These are phyloP conservation scores for Synanthedon tipuliformis DNA, from an alignment of 2,888 invertebrate genomes.

Conservation along the genomic window DNA sequence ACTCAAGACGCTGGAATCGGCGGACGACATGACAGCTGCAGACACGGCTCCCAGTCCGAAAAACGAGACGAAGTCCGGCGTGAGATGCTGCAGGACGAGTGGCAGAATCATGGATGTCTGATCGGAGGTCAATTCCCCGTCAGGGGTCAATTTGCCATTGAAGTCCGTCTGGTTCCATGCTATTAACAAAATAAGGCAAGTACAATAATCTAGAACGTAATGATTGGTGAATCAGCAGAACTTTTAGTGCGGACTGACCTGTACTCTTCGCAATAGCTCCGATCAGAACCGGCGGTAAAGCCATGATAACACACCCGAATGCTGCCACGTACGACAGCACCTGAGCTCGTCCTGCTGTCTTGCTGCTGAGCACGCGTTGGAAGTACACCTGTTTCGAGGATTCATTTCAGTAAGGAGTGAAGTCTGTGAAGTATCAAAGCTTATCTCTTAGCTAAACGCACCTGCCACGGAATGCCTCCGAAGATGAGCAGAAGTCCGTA, in stretches of 20 bases:
- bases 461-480: conserved; percentile 98
- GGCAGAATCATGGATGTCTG: conserved; percentile 96
- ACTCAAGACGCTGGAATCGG: conserved; percentile 97
- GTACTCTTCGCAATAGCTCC: conserved; percentile 97
- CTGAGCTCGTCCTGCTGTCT: conserved; percentile 93
- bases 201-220: background rate
- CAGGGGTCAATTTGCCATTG: conserved; percentile 68
- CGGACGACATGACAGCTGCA: conserved; percentile 99
- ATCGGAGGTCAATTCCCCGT: conserved; percentile 76
- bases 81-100: conserved; percentile 95
- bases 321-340: conserved; percentile 96
- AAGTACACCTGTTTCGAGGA: conserved; percentile 83
- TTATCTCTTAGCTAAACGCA: conserved; percentile 17
- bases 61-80: conserved; percentile 96
- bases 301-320: conserved; percentile 95
- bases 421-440: background rate
- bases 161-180: conserved; percentile 97
- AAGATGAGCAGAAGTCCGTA: conserved; percentile 89
- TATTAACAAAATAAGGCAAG: conserved; percentile 31
- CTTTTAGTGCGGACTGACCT: conserved; percentile 61
- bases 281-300: conserved; percentile 95
- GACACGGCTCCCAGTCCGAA: conserved; percentile 98
- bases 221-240: background rate
- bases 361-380: conserved; percentile 96
- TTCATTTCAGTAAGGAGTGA: background rate